Conservation (phyloP, 2,797 vertebrate species). For the Onychomys torridus region DNA sequence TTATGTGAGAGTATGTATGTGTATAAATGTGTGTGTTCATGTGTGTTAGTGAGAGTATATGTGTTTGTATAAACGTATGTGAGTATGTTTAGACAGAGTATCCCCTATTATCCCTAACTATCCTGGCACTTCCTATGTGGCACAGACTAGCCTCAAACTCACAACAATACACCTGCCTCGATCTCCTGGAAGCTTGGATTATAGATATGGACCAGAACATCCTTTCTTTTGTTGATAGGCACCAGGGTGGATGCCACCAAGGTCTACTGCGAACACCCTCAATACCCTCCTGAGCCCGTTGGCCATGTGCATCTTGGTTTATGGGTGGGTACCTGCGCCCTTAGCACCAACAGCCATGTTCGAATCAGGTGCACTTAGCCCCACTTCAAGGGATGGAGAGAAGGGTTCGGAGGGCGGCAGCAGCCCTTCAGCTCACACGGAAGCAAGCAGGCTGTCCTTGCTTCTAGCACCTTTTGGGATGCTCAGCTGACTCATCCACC, state of each 20-base stretch:
- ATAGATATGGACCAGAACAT: neutral
- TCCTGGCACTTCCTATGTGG: neutral
- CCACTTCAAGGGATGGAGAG: neutral
- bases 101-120: neutral
- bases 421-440: neutral
- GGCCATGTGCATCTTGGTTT: neutral
- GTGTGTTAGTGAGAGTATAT: neutral
- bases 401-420: neutral
- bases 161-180: neutral
- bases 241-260: neutral
- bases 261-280: neutral
- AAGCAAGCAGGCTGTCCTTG: neutral
- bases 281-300: neutral
- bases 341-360: neutral
- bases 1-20: neutral
- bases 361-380: neutral
- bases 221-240: neutral
- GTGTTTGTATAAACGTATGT: neutral
- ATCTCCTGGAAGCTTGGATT: neutral
- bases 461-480: neutral
- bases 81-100: neutral
- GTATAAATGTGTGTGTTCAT: neutral
- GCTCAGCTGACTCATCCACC: neutral
- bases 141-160: neutral
- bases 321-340: accelerated